phyloP scores from a whole-genome alignment of 2,888 invertebrate species.

The Autographa pulchrina region DNA sequence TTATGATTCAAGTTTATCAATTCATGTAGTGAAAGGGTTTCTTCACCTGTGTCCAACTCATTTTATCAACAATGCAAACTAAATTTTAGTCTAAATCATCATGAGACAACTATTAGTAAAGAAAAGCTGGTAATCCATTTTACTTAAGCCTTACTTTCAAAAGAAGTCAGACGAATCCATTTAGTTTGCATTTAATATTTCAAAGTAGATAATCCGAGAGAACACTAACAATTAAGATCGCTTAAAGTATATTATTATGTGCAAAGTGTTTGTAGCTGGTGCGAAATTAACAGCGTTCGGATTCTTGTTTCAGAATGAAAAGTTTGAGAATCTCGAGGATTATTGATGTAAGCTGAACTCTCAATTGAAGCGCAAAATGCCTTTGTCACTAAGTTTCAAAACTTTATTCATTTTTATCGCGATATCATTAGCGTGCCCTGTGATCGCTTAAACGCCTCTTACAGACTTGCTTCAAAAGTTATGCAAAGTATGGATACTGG shows the following conservation, averaged over 20 bases:
- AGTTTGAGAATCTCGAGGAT: constrained; percentile 37
- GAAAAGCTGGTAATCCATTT: constrained; percentile 12
- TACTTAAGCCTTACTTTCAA: constrained; percentile 18
- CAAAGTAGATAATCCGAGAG: constrained; percentile 17
- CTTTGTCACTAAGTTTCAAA: constrained; percentile 27
- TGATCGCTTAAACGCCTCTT: constrained; percentile 12
- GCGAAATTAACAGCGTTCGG: constrained; percentile 22
- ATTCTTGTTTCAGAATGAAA: constrained; percentile 25
- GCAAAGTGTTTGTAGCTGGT: constrained; percentile 15
- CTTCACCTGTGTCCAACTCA: background rate
- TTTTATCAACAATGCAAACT: background rate
- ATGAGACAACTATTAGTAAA: background rate
- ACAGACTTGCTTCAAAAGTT: background rate
- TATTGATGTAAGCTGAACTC: constrained; percentile 44
- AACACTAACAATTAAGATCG: constrained; percentile 17
- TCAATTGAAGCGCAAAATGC: constrained; percentile 35
- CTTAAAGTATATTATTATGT: constrained; percentile 9
- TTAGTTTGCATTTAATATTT: constrained; percentile 22
- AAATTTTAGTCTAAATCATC: background rate
- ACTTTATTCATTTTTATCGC: constrained; percentile 40
- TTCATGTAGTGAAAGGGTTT: background rate
- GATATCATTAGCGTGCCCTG: constrained; percentile 32
- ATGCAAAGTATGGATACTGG: background rate
- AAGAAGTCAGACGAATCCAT: constrained; percentile 17
- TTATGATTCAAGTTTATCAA: background rate